phyloP scores from a whole-genome alignment of 1,140 invertebrate species.

The Lordiphosa clarofinis region DNA sequence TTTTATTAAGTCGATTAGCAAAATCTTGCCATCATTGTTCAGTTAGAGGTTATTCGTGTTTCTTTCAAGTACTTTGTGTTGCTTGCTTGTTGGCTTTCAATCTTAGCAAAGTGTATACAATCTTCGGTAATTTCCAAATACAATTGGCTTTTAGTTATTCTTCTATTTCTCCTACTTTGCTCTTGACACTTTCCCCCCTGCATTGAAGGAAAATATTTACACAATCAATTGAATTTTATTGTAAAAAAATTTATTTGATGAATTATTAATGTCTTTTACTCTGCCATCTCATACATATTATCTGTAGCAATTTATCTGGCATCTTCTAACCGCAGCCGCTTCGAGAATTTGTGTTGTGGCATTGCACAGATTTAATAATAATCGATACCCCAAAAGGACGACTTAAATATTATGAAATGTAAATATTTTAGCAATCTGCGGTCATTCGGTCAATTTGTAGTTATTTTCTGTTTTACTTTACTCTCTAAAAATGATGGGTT shows the following conservation, averaged over 20 bases:
- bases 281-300: conserved; percentile 1
- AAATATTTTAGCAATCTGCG: conserved; percentile 25
- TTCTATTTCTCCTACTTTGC: conserved; percentile 1
- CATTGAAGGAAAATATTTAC: conserved; percentile 61
- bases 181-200: conserved; percentile 3
- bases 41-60: too few species aligned
- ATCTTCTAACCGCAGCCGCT: conserved; percentile 35
- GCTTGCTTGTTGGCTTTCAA: too few species aligned
- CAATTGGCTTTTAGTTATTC: conserved; percentile 1
- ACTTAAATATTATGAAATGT: conserved; percentile 14
- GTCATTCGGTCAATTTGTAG: conserved; percentile 18
- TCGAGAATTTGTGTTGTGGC: conserved; percentile 41
- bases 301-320: conserved; percentile 18
- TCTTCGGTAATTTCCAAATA: background rate
- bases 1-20: too few species aligned
- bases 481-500: conserved; percentile 11
- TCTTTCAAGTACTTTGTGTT: too few species aligned
- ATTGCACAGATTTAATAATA: conserved; percentile 9
- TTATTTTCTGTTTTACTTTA: conserved; percentile 6
- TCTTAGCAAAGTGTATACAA: background rate
- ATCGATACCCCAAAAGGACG: conserved; percentile 16
- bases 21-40: too few species aligned
- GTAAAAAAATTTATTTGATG: conserved; percentile 62
- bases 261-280: conserved; percentile 66
- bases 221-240: conserved; percentile 76